Conservation (phyloP, 2,113 vertebrate species). For the human region DNA sequence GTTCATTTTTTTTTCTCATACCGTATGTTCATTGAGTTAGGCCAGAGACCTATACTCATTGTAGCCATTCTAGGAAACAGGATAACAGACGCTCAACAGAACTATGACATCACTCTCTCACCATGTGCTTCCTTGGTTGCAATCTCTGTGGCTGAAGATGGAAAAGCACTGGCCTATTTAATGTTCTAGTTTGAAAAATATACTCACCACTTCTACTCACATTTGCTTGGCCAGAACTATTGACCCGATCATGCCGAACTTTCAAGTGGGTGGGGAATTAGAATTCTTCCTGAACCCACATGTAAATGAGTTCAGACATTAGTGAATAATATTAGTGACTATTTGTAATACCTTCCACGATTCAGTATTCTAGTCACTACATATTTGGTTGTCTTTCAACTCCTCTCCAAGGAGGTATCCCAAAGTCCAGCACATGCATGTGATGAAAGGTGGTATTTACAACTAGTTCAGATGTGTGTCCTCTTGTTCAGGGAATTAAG, state of each 20-base stretch:
- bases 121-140: not conserved
- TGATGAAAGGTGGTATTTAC: not conserved
- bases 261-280: not conserved
- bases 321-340: not conserved
- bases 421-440: not conserved
- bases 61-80: not conserved
- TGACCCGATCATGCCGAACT: not conserved
- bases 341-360: not conserved
- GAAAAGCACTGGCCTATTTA: not conserved
- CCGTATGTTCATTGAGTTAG: not conserved
- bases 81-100: not conserved
- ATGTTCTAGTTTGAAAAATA: not conserved
- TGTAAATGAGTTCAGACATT: not conserved
- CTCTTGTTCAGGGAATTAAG: not conserved
- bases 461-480: not conserved
- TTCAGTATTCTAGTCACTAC: not conserved
- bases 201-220: not conserved
- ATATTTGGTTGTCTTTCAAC: not conserved
- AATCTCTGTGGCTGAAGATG: not conserved
- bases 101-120: not conserved
- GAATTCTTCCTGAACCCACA: not conserved
- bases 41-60: not conserved
- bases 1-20: not conserved
- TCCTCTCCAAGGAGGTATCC: not conserved
- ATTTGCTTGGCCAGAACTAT: not conserved